Evolutionary conservation across 2,113 vertebrate genomes (phyloP), one percentile per base, ranked within the genome.

Genomic region (Carassius auratus): DNA sequence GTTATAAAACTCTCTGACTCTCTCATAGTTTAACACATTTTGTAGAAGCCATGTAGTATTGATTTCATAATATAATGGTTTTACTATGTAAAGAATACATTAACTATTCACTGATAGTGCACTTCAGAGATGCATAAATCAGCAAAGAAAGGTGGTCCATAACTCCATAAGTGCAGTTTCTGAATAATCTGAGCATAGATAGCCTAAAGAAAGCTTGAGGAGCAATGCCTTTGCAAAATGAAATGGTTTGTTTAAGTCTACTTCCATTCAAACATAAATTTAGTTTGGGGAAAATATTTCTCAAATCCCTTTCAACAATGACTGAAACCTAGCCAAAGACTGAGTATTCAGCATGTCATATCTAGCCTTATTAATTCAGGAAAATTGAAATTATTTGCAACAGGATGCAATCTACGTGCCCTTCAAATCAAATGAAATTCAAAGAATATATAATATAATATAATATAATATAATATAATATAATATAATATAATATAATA

Each of bases 301-400:
- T 12, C 9, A 21, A 9, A 77, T 57, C 2, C 26, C 30, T 3
- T 36, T 36, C 19, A n/a, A 42, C 19, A 61, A 21, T 36, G 26
- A 21, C 5, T 38, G 19, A 59, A 78, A 59, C 21, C 2, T 3
- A n/a, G 10, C 21, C 19, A 42, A 3, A 15, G 10, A 21, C 19
- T 19, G 30, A 21, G 26, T 26, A 76, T 57, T 17, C 9, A 12
- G 4, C 5, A 17, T 57, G 66, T 69, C 76, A 92, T 92, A 1
- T 69, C 30, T 3, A 36, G 66, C 66, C 33, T 38, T 69, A 38
- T 69, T 38, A 36, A 69, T 36, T 69, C 30, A 17, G 15, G 6
- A 17, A 68, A 50, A 14, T 68, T 14, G 2, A 68, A 69, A 33
- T 69, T 8, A 68, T 36, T 69, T 69, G 30, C 1, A 59, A 68